Conservation (phyloP, 2,797 vertebrate species). For the Sorex maritimensis region DNA sequence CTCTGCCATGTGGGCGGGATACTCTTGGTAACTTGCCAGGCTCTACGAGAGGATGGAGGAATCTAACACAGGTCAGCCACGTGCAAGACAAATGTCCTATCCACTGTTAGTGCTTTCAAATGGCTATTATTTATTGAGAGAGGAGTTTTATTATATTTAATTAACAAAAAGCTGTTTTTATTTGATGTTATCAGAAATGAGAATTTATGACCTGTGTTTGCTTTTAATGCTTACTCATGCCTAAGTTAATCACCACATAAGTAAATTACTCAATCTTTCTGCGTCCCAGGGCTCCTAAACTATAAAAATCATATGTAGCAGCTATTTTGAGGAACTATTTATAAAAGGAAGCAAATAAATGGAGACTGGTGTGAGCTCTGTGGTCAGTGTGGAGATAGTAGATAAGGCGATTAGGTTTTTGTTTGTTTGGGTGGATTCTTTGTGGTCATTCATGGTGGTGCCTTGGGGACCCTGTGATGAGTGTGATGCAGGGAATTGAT, state of each 20-base stretch:
- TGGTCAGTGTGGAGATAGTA: not conserved
- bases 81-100: too few species aligned
- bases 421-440: too few species aligned
- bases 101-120: not conserved
- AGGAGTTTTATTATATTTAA: not conserved
- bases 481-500: too few species aligned
- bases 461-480: too few species aligned
- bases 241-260: not conserved
- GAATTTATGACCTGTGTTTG: not conserved
- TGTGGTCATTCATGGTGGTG: too few species aligned
- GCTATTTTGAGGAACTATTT: not conserved
- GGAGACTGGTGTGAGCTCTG: not conserved
- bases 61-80: too few species aligned
- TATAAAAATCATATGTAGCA: not conserved
- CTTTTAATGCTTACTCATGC: not conserved
- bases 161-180: not conserved
- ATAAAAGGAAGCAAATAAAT: constrained; percentile 22
- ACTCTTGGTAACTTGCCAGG: too few species aligned
- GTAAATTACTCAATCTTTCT: not conserved
- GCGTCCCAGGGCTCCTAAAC: not conserved
- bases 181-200: constrained; percentile 5
- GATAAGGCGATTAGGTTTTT: not conserved
- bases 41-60: too few species aligned
- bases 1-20: too few species aligned
- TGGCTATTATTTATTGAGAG: not conserved